phyloP scores from a whole-genome alignment of 2,888 invertebrate genomes.

The Nomada flava region DNA sequence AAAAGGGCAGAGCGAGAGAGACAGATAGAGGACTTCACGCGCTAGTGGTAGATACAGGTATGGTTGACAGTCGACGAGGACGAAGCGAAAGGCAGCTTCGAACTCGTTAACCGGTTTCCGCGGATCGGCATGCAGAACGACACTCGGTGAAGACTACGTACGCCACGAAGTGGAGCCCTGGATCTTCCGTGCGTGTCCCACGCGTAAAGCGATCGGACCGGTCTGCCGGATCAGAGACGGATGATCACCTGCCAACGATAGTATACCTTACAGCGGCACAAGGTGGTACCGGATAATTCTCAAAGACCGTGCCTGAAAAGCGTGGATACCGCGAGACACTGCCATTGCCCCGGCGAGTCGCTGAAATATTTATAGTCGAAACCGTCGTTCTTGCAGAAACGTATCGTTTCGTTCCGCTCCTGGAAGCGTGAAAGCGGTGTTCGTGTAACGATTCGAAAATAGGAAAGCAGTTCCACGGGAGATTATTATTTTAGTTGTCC shows the following conservation, averaged over 20 bases:
- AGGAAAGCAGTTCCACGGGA: not conserved
- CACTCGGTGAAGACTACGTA: conserved; percentile 67
- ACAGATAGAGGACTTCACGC: conserved; percentile 8
- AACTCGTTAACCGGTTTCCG: conserved; percentile 75
- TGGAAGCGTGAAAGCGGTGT: not conserved
- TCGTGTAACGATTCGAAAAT: conserved; percentile 8
- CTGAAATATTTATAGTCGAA: not conserved
- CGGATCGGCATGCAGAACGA: conserved; percentile 77
- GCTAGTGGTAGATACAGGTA: conserved; percentile 49
- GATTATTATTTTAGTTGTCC: conserved; percentile 9
- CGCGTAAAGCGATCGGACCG: conserved; percentile 66
- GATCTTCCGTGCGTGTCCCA: conserved; percentile 62
- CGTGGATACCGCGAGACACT: conserved; percentile 13
- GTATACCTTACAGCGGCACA: conserved; percentile 45
- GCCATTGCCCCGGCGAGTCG: not conserved
- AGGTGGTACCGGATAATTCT: conserved; percentile 41
- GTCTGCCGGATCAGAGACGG: conserved; percentile 63
- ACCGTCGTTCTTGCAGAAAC: not conserved
- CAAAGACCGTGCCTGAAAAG: conserved; percentile 16
- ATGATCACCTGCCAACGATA: conserved; percentile 68
- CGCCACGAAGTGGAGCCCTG: conserved; percentile 56
- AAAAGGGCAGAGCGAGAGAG: not conserved
- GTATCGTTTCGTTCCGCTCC: not conserved
- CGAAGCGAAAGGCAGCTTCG: conserved; percentile 68
- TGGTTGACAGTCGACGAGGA: conserved; percentile 71